Evolutionary conservation across 2,113 vertebrate species (phyloP), one percentile per base, ranked within the genome.

Genomic region (Bubo blakistoni): DNA sequence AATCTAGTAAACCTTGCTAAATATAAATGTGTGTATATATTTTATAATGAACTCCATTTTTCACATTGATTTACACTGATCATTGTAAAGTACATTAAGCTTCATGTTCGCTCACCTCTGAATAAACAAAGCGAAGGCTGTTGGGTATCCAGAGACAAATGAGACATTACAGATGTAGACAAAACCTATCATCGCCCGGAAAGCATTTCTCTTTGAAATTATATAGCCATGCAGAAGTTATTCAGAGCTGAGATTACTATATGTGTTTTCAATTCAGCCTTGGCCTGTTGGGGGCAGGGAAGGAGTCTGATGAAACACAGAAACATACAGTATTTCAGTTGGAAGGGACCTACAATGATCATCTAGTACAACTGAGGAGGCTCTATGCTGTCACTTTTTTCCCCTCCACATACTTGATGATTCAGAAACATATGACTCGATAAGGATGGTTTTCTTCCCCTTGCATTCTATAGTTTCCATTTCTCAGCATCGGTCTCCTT

Each of bases 131-230:
- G 73, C 0, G 2, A 87, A 86, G 83, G 77, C 85, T 94, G 91
- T 76, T 80, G 84, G 81, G 86, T 79, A 94, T 73, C 81, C 85
- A 70, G 69, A 91, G 91, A 94, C 78, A 94, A 97, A 96, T 67
- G 93, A 96, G 93, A 90, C 89, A 59, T 91, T 94, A 94, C 96
- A 90, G 84, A 87, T 77, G 91, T 86, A 96, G 96, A 94, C 90
- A 94, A 95, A 94, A 93, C 74, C 88, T 54, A 91, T 89, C 92
- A 93, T 85, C 94, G 89, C 86, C 70, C 88, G 82, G 81, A 61
- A 95, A 94, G 81, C 81, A 74, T 91, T 95, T 70, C 78, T 87
- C 92, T 92, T 85, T 91, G 84, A 95, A 92, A 94, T 88, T 18
- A 92, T 47, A 74, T 17, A 91, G 84, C 92, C 84, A 73, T 13